These are phyloP conservation scores for Trichonephila clavata DNA, from an alignment of 1,140 invertebrate genomes.

Conservation along the genomic window DNA sequence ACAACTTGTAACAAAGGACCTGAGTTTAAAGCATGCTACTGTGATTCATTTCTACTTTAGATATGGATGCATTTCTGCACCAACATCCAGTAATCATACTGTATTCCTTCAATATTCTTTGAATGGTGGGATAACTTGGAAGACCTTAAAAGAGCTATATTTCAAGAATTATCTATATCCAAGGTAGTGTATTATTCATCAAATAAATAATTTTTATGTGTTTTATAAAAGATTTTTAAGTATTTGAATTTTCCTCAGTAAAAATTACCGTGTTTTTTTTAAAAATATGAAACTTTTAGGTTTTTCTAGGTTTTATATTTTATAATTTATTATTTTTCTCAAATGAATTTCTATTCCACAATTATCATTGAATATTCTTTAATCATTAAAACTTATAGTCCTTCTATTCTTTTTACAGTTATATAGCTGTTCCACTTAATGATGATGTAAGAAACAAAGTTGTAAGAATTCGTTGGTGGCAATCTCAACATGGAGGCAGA, in stretches of 20 bases:
- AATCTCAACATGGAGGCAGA: constrained; percentile 79
- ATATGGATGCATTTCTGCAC: constrained; percentile 80
- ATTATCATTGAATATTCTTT: too few species aligned
- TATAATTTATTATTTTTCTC: neutral
- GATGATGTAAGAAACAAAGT: constrained; percentile 79
- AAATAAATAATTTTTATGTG: too few species aligned
- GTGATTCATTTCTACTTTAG: constrained; percentile 82
- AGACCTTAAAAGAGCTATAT: constrained; percentile 79
- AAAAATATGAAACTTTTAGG: too few species aligned
- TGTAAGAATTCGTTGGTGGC: constrained; percentile 81
- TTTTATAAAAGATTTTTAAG: too few species aligned
- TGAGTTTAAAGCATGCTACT: constrained; percentile 81
- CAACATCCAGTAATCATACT: constrained; percentile 77
- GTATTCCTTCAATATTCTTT: constrained; percentile 82
- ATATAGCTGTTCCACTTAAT: constrained; percentile 80
- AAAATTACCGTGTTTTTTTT: too few species aligned
- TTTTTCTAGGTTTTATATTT: neutral
- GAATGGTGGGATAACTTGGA: constrained; percentile 82
- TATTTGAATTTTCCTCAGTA: too few species aligned
- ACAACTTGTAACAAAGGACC: constrained; percentile 80
- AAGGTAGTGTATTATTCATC: constrained; percentile 2
- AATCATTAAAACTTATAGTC: too few species aligned
- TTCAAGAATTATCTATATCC: constrained; percentile 61
- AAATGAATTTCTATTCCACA: neutral
- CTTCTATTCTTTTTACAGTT: constrained; percentile 27